These are phyloP conservation scores for Hermaeophaga mercurialis DNA, from an alignment of 2,888 invertebrate genomes.

Conservation along the genomic window DNA sequence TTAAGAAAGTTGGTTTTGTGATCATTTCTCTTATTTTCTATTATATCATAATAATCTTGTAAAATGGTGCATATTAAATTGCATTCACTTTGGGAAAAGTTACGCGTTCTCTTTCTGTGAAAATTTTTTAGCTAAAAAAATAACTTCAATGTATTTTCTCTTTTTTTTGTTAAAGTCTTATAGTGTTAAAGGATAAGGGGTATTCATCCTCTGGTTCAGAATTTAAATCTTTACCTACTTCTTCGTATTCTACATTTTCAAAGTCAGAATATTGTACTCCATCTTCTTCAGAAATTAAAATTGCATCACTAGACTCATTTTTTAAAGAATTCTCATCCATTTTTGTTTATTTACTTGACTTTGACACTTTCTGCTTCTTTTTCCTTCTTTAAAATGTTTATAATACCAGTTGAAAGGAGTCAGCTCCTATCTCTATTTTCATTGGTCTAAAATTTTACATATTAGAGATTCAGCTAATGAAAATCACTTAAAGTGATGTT, in stretches of 20 bases:
- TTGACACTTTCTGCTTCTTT: not conserved
- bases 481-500: too few species aligned
- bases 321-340: constrained; percentile 12
- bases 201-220: constrained; percentile 7
- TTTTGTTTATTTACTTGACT: not conserved
- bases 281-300: constrained; percentile 19
- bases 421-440: too few species aligned
- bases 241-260: constrained; percentile 27
- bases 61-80: constrained; percentile 19
- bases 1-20: constrained; percentile 25
- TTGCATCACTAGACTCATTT: constrained; percentile 18
- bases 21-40: constrained; percentile 23
- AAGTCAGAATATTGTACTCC: constrained; percentile 27
- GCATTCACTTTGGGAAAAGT: constrained; percentile 19
- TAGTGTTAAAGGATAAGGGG: constrained; percentile 12
- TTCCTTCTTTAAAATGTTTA: too few species aligned
- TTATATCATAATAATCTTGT: constrained; percentile 20
- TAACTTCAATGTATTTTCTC: not conserved
- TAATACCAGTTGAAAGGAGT: too few species aligned
- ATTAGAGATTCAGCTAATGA: too few species aligned
- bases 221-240: constrained; percentile 14
- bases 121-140: constrained; percentile 17
- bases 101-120: constrained; percentile 23
- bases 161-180: not conserved
- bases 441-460: too few species aligned